phyloP scores from a whole-genome alignment of 2,113 vertebrate species.

The Amblyopsis rosae region DNA sequence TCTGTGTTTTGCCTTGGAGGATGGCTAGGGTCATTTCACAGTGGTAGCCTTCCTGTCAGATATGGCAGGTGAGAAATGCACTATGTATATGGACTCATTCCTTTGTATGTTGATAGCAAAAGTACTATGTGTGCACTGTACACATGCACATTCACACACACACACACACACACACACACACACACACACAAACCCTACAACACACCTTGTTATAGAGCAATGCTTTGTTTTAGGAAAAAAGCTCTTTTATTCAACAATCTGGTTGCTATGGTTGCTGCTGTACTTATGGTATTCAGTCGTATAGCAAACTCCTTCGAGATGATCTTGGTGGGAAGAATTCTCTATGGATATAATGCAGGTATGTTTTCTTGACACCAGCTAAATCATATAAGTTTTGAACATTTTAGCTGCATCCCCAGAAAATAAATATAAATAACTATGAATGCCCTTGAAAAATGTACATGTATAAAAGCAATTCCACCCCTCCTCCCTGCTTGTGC shows the following conservation, averaged over 20 bases:
- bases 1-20: slow-evolving; percentile 74
- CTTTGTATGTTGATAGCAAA: not conserved
- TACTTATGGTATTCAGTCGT: slow-evolving; percentile 73
- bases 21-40: slow-evolving; percentile 68
- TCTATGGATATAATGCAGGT: slow-evolving; percentile 79
- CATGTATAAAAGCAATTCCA: too few relatives aligned
- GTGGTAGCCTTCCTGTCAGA: slow-evolving; percentile 70
- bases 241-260: slow-evolving; percentile 71
- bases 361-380: slow-evolving; percentile 12
- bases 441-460: too few relatives aligned
- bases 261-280: slow-evolving; percentile 72
- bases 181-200: not conserved
- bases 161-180: too few relatives aligned
- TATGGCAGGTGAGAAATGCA: slow-evolving; percentile 72
- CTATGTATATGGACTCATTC: not conserved
- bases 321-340: slow-evolving; percentile 76
- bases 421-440: too few relatives aligned
- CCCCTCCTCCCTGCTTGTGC: too few relatives aligned
- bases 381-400: too few relatives aligned
- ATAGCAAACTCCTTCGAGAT: slow-evolving; percentile 78
- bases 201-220: not conserved
- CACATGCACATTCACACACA: too few relatives aligned
- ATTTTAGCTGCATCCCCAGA: too few relatives aligned
- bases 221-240: slow-evolving; percentile 75
- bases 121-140: too few relatives aligned